These are phyloP conservation scores for Philopotamus ludificatus DNA, from an alignment of 1,140 invertebrate genomes.

Conservation along the genomic window DNA sequence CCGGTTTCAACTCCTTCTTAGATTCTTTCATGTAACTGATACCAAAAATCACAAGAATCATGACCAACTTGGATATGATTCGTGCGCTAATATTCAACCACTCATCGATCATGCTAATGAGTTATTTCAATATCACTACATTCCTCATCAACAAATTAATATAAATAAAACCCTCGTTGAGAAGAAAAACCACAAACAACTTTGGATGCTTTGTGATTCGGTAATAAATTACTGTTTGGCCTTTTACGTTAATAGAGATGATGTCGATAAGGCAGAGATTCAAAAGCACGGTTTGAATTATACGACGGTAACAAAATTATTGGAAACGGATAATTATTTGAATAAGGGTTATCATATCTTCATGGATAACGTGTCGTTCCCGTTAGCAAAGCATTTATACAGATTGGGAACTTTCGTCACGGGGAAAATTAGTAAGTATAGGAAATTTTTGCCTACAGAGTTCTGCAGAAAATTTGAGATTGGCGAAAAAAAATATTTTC, in stretches of 20 bases:
- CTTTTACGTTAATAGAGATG: constrained; percentile 5
- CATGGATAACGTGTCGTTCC: constrained; percentile 10
- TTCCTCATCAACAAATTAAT: not conserved
- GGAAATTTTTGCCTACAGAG: not conserved
- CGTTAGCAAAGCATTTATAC: constrained; percentile 6
- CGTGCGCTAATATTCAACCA: constrained; percentile 15
- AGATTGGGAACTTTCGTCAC: not conserved
- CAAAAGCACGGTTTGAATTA: not conserved
- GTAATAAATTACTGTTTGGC: constrained; percentile 5
- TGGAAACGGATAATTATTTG: constrained; percentile 10
- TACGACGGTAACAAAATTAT: constrained; percentile 5
- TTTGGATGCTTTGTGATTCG: constrained; percentile 15
- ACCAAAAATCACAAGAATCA: not conserved
- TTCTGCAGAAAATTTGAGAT: not conserved
- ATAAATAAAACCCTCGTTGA: constrained; percentile 8
- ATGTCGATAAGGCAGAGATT: not conserved
- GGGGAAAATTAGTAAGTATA: not conserved
- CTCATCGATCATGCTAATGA: constrained; percentile 6
- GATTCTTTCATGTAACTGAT: not conserved
- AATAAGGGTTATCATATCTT: constrained; percentile 17
- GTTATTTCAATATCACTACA: not conserved
- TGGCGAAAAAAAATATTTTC: constrained; percentile 13
- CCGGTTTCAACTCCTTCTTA: not conserved
- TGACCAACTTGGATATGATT: constrained; percentile 6
- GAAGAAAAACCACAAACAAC: constrained; percentile 10